phyloP scores from a whole-genome alignment of 2,888 invertebrate genomes.

The Drepanosiphum platanoidis region DNA sequence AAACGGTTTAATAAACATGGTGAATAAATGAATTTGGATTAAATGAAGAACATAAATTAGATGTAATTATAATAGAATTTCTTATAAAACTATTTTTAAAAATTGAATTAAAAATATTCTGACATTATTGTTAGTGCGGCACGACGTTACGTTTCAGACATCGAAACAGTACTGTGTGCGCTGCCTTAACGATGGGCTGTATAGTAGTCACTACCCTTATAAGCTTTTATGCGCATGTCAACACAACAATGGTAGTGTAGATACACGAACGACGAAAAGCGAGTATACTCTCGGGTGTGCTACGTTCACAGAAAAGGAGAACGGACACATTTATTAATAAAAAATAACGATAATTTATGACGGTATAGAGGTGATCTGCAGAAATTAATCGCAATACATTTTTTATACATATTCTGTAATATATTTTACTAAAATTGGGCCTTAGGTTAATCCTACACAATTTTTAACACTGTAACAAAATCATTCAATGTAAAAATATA shows the following conservation, averaged over 20 bases:
- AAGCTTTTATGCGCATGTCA: conserved; percentile 51
- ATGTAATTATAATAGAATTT: not conserved
- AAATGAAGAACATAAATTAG: not conserved
- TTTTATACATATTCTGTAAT: not conserved
- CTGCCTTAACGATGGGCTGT: conserved; percentile 6
- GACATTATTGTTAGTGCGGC: not conserved
- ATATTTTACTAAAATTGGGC: not conserved
- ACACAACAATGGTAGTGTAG: conserved; percentile 3
- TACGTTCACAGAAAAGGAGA: not conserved
- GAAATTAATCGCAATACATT: not conserved
- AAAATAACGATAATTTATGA: not conserved
- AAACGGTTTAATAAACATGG: not conserved
- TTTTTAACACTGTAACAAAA: not conserved
- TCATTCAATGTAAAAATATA: not conserved
- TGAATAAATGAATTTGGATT: not conserved
- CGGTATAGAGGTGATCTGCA: not conserved
- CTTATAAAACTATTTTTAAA: not conserved
- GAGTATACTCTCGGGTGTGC: not conserved
- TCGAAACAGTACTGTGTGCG: conserved; percentile 48
- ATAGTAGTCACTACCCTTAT: conserved; percentile 18
- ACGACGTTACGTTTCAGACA: conserved; percentile 4
- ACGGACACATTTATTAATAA: conserved; percentile 27
- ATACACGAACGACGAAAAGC: conserved; percentile 18
- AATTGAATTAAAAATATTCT: not conserved
- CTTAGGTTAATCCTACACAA: not conserved